Conservation (phyloP, 2,113 vertebrate genomes). For the Redunca redunca region DNA sequence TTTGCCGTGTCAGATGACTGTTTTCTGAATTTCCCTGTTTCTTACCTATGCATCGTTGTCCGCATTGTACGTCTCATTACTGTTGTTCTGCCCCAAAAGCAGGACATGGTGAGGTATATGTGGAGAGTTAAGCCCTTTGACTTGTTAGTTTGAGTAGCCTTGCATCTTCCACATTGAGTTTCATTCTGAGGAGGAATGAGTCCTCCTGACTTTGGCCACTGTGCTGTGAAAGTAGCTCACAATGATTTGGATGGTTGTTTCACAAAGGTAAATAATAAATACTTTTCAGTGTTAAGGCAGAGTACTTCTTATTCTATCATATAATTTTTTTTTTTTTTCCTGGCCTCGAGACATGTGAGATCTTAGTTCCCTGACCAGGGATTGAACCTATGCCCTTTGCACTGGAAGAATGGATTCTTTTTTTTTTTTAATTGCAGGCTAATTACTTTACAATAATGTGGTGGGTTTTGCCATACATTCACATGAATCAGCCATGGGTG, state of each 20-base stretch:
- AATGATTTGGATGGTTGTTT: neutral
- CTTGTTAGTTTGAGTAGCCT: neutral
- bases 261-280: neutral
- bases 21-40: neutral
- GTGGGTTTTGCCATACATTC: no score
- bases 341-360: neutral
- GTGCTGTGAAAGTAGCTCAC: neutral
- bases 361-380: neutral
- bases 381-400: accelerated
- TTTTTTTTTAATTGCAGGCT: no score
- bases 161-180: neutral
- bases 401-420: neutral
- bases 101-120: neutral
- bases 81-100: neutral
- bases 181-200: neutral
- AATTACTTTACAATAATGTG: no score
- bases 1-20: neutral
- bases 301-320: neutral
- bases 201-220: neutral
- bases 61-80: neutral
- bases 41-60: accelerated
- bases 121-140: neutral
- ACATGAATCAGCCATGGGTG: no score
- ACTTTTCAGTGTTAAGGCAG: neutral
- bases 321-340: neutral